Percentiles rank a stretch among this genome's conserved stretches.
phyloP scores from a whole-genome alignment of 2,113 vertebrate genomes.

The Mastomys coucha region DNA sequence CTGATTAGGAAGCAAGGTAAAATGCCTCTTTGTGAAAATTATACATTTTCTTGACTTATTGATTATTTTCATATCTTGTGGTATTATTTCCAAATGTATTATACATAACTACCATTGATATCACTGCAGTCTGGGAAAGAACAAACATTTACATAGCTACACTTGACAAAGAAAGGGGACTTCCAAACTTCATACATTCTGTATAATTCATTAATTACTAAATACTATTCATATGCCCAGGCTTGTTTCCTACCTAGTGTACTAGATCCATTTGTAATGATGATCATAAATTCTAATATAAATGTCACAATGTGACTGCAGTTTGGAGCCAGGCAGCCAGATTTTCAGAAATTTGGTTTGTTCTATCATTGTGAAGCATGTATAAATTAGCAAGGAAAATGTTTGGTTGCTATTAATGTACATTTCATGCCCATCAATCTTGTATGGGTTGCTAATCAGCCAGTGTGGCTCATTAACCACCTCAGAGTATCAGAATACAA shows the following conservation, averaged over 20 bases:
- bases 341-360: constrained; percentile 60
- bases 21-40: constrained; percentile 66
- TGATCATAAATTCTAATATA: constrained; percentile 1
- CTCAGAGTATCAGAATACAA: constrained; percentile 42
- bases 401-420: constrained; percentile 62
- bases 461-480: constrained; percentile 68
- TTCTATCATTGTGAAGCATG: constrained; percentile 10
- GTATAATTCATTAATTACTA: constrained; percentile 51
- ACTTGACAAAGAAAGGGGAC: not conserved
- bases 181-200: not conserved
- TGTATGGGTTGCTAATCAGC: constrained; percentile 64
- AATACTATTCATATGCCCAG: constrained; percentile 9
- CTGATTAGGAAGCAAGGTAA: constrained; percentile 63
- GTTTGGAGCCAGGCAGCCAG: not conserved
- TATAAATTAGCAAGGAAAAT: constrained; percentile 52
- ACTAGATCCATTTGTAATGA: constrained; percentile 16
- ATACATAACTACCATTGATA: constrained; percentile 29
- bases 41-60: constrained; percentile 49
- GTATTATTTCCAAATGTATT: constrained; percentile 59
- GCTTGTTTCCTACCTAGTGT: not conserved
- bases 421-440: constrained; percentile 59
- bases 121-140: not conserved
- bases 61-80: constrained; percentile 25
- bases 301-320: not conserved
- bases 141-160: not conserved